Base-by-base conservation (phyloP, 2,797 vertebrate species). In the Silurus lanzhouensis region DNA sequence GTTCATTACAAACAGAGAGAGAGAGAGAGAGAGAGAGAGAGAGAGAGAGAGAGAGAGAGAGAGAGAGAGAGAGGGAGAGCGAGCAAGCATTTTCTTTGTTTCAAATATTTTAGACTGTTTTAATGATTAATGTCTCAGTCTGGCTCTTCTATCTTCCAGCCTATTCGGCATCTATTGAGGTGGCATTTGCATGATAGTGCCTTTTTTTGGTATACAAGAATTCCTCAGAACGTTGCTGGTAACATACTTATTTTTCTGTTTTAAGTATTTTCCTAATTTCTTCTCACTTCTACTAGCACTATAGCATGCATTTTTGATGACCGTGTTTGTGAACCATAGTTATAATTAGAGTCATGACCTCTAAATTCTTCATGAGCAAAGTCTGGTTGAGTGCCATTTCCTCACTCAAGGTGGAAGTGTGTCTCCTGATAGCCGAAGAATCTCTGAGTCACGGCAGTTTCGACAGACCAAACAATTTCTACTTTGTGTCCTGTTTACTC, bases 401-500 rank as follows among this genome's bases (percentile, higher is more conserved):
- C 61, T 85, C 64, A 44, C 81, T 77, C 46, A 76, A 88, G 84
- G 82, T 87, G 81, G 78, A 83, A 85, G 61, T 1, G 22, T 25
- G 44, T 44, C 61, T 48, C 15, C 48, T 17, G 81, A 60, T 63
- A 84, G 83, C 83, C 83, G 48, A 82, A 63, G 84, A 86, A 86
- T 86, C 67, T 80, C 17, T 87, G 83, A 88, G 87, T 89, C 88
- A 88, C 55, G 80, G 67, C 66, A 74, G 72, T 78, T 87, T 31
- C 67, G 68, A 84, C 81, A 87, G 87, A 82, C 89, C 83, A 89
- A 87, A 81, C 86, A 82, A 82, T 85, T 84, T 88, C 86, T 61
- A 87, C 58, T 86, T 86, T 80, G 88, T 84, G 87, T 92, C 88
- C 90, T 92, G 91, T 90, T 91, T 91, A 86, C 80, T 64, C 82